Percentiles rank a stretch among this genome's conserved stretches.
Conservation (phyloP, 2,113 vertebrate species). For the Gasterosteus nipponicus region DNA sequence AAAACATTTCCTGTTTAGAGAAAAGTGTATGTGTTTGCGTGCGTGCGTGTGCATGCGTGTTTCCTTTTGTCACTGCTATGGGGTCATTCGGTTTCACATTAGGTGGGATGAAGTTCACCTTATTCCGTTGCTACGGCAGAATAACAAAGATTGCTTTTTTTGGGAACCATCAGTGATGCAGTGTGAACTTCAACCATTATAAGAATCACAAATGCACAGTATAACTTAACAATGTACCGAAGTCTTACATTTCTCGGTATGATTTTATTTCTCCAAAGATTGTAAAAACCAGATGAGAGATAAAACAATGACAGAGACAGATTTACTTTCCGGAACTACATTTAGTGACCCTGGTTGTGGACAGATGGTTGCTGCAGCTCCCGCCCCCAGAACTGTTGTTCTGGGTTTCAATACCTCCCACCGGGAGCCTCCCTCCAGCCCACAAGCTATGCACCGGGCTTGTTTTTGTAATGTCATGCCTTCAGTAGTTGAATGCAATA, state of each 20-base stretch:
- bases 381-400: constrained; percentile 22
- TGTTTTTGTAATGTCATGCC: constrained; percentile 63
- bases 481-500: constrained; percentile 57
- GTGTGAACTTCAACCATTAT: background rate
- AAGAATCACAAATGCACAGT: background rate
- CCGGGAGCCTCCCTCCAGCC: constrained; percentile 13
- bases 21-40: constrained; percentile 17
- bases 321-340: constrained; percentile 16
- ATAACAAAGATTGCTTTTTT: background rate
- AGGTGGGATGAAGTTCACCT: background rate
- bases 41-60: constrained; percentile 12
- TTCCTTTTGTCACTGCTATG: background rate
- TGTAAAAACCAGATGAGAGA: too few species aligned
- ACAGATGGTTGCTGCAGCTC: constrained; percentile 50
- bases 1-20: constrained; percentile 19
- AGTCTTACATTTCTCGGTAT: too few species aligned
- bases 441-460: constrained; percentile 17
- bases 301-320: background rate
- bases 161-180: background rate
- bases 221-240: background rate
- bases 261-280: too few species aligned
- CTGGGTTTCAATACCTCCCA: constrained; percentile 49
- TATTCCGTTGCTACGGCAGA: background rate
- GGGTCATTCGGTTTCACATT: background rate
- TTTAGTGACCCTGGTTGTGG: background rate